phyloP scores from a whole-genome alignment of 2,113 vertebrate genomes.

The human region GRCh38 chr5:20565001-20565500 shows the following conservation, averaged over 20 bases:
- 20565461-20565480: neutral
- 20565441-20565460: neutral
- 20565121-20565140: accelerated
- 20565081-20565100: neutral
- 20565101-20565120: neutral
- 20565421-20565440: neutral
- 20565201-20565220: neutral
- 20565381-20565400: neutral
- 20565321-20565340: neutral
- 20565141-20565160: neutral
- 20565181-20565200: neutral
- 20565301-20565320: neutral
- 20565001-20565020: neutral
- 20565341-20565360: neutral
- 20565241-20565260: neutral
- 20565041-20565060: neutral
- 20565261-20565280: neutral
- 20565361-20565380: neutral
- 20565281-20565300: neutral
- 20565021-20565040: neutral
- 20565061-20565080: neutral
- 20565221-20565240: accelerated
- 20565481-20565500: neutral
- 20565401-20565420: neutral
- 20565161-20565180: no score